Base-by-base conservation (phyloP, 2,797 vertebrate genomes). In the Poecilia wingei region DNA sequence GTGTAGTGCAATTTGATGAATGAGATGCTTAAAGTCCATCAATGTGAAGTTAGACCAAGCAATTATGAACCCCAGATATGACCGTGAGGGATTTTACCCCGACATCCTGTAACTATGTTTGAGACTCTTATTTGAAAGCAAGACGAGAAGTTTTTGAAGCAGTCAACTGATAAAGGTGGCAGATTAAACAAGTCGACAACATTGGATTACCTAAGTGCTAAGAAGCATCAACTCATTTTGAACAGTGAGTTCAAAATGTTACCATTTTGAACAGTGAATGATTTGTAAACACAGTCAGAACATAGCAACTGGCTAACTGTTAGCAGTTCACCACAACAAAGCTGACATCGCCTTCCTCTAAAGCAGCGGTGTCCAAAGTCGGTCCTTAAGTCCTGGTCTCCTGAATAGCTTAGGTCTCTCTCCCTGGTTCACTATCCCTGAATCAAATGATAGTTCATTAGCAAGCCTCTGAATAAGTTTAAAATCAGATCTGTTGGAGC, bases 61-160 rank as follows among this genome's bases (percentile, higher is more conserved):
- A 22, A 25, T 68, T 43, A 41, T 41, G 4, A 41, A 68, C 20
- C 33, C 39, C 22, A 13, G 39, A 41, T n/a, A 41, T 41, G 18
- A 66, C 39, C 1, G 20, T 39, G 22, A 39, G 7, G n/a, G 22
- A 39, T 68, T 14, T 64, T 3, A 64, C 33, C 31, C 18, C 9
- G 33, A 36, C 61, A 64, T 8, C 20, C 8, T 41, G 8, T 66
- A 9, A 39, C 64, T 25, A 25, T 70, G 68, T n/a, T 25, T 28
- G 13, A 45, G 25, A 70, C 68, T 14, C 68, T 45, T 70, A 70
- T 70, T 70, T 70, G 43, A n/a, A 69, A 45, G 22, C n/a, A n/a
- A 70, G 22, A 16, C 25, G 45, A n/a, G 6, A 70, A 45, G 41
- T n/a, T 69, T 3, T 68, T 22, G 39, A 13, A 68, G 31, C 6